Evolutionary conservation across 2,113 vertebrate species (phyloP), one percentile per base, ranked within the genome.

Genomic region (Gorsachius goisagi): DNA sequence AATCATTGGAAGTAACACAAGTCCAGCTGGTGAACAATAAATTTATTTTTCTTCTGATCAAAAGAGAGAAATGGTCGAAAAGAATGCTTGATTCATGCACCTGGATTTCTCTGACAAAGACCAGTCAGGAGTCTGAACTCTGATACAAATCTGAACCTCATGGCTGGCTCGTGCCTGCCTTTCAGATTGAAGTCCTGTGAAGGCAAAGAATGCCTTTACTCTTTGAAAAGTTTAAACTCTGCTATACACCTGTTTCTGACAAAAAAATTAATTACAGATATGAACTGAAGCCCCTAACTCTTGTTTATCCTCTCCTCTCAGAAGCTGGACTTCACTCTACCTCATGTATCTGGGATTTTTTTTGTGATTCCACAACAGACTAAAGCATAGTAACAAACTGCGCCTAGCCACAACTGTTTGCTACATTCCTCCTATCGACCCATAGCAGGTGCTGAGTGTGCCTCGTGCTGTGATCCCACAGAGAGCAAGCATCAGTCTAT

Each of bases 91-190:
- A 32, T 59, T 78, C 44, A 73, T 53, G 22, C 33, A 85, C 12
- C 9, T 39, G 30, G 15, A 56, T 68, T 89, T 85, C 93, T 88
- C 74, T 88, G 56, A 59, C 41, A n/a, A 74, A 74, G 22, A 15
- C 32, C 9, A 4, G 44, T 30, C 0, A 0, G 17, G 30, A 75
- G 39, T 56, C 58, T 24, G 37, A 93, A 63, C 20, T 81, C 1
- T 0, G 68, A 47, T 50, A 49, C 2, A 11, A 59, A 66, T 83
- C 55, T 32, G 39, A 74, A 58, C 4, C 4, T 45, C 49, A 47
- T 17, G 41, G 13, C 41, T 81, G 60, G 17, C 26, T 50, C 22
- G 85, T 85, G 37, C 17, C 41, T 88, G 52, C 49, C 27, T 59
- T 81, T 80, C 39, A 67, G 19, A 50, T 64, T 75, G 41, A 66